These are phyloP conservation scores for Platysternon megacephalum DNA, from an alignment of 2,113 vertebrate genomes.

Conservation along the genomic window DNA sequence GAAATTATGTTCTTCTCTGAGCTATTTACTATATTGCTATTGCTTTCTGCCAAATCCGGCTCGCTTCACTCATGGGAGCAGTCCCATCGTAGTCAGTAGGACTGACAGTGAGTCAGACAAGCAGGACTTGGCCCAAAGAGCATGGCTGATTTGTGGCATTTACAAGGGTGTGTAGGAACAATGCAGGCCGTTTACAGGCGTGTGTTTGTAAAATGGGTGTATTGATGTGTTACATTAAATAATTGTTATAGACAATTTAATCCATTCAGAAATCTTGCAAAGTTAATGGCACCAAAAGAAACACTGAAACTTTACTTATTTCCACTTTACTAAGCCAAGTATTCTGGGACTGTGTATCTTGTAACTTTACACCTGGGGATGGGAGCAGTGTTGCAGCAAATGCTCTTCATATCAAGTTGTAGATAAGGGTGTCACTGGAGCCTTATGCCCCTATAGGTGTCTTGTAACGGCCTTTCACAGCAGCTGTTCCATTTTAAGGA, in stretches of 20 bases:
- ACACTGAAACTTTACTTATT: not conserved
- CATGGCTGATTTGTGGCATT: not conserved
- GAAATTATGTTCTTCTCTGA: conserved; percentile 51
- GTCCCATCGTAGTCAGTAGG: not conserved
- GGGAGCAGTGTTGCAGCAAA: conserved; percentile 55
- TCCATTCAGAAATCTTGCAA: not conserved
- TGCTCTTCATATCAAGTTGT: conserved; percentile 57
- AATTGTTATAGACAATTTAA: not conserved
- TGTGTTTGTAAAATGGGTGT: fast-evolving
- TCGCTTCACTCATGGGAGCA: conserved; percentile 8
- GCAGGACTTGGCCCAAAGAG: fast-evolving
- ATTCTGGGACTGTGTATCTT: not conserved
- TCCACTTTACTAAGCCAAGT: not conserved
- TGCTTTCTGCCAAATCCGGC: conserved; percentile 39
- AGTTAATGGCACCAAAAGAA: not conserved
- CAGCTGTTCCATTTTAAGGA: conserved; percentile 82
- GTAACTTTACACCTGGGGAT: conserved; percentile 55
- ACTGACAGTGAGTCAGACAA: not conserved
- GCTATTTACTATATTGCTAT: conserved; percentile 46
- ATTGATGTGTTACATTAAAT: not conserved
- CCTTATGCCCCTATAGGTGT: conserved; percentile 67
- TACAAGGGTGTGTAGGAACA: not conserved
- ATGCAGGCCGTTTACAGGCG: not conserved
- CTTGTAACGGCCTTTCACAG: conserved; percentile 71
- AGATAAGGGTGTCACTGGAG: conserved; percentile 68